Evolutionary conservation across 2,888 invertebrate species (phyloP), one percentile per base, ranked within the genome.

Genomic region (Plutella xylostella): DNA sequence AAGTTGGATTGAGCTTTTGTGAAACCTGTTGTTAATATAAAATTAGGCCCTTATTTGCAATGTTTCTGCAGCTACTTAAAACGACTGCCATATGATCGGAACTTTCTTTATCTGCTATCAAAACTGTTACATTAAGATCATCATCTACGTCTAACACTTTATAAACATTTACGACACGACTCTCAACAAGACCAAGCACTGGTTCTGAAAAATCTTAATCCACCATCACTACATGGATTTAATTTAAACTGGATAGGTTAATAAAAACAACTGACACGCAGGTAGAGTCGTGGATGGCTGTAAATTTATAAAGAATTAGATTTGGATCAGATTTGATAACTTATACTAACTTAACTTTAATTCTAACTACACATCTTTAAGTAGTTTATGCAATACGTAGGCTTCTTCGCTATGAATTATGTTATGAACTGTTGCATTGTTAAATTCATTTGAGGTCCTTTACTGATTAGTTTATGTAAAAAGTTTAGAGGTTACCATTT

Each of bases 401-500:
- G 75, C 78, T 79, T 57, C 62, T 71, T 62, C 56, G 79, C 80
- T 72, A 57, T 53, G 65, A 58, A 52, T 63, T 55, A 48, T 58
- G 53, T 57, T 62, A 65, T 54, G 66, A 67, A 76, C 72, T 74
- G 60, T 61, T 55, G 71, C 75, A 70, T 77, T 76, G 75, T 78
- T 77, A 67, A 54, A 70, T 76, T 56, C 68, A 73, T 79, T 76
- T 61, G 61, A 66, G 62, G 63, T 75, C 72, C 75, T 68, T 44
- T 42, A 45, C 30, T 42, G 33, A 80, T 80, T 80, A 80, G 79
- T 80, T 76, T 72, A 18, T 71, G 72, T 78, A 78, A 72, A 74
- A 77, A 72, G 73, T 83, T 82, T 84, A 83, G 85, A 69, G 82
- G 67, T 79, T 61, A 69, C 76, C 79, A 78, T 82, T 85, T 80